Base-by-base conservation (phyloP, 2,797 vertebrate species). In the Cossypha niveicapilla region DNA sequence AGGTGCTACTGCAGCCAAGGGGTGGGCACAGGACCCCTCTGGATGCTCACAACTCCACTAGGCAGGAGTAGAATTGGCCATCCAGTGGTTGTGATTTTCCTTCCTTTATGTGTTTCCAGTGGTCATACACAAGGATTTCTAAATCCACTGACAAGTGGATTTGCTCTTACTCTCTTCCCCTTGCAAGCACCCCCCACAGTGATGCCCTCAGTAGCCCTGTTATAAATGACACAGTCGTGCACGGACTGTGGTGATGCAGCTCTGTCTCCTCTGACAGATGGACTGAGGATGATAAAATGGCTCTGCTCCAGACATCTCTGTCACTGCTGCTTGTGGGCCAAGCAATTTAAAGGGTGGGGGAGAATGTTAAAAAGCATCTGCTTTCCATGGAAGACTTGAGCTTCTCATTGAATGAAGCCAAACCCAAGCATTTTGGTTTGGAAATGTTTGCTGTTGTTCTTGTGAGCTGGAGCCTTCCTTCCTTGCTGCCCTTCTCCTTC, bases 361-460 rank as follows among this genome's bases (percentile, higher is more conserved):
- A 91, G 68, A 91, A 80, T 47, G 45, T 93, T 93, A 87, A 87
- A 93, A 96, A 87, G 93, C 95, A 94, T 93, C 88, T 95, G 95
- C 92, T 96, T 93, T 80, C 75, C 47, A 70, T 80, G 90, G 81
- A 87, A 86, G 78, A 37, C 78, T 90, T 86, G 35, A 83, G 72
- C 65, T 94, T 90, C 86, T 85, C 72, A 47, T 21, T 75, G 75
- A 85, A 45, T 7, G 54, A 68, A 96, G 87, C 88, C 94, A 96
- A 92, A 91, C 47, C 35, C 78, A 34, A 77, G 54, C 2, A 3
- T 89, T 92, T 85, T 74, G 72, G 80, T 87, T 94, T 80, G 68
- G 72, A 92, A 91, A 35, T 11, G 17, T 83, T 87, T 77, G 86
- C 70, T 5, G 11, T 74, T 56, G 30, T 84, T 68, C 80, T 85